These are phyloP conservation scores for Allophyes oxyacanthae DNA, from an alignment of 2,888 invertebrate genomes.

Conservation along the genomic window DNA sequence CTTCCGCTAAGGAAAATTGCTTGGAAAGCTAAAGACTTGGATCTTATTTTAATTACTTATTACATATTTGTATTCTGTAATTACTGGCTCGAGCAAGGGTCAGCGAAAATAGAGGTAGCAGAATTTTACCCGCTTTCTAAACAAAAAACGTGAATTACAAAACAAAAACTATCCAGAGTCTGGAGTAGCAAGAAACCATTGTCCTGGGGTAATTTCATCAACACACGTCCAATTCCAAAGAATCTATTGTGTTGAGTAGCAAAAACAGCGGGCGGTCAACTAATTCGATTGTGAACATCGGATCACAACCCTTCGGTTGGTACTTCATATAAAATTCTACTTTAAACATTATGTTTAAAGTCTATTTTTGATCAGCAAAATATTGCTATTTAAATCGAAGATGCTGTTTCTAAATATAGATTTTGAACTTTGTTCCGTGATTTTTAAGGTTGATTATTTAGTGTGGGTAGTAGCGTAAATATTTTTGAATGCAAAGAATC, in stretches of 20 bases:
- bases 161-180: conserved; percentile 8
- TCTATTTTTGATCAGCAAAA: conserved; percentile 18
- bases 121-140: too few species aligned
- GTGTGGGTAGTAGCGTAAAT: conserved; percentile 36
- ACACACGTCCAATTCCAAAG: conserved; percentile 70
- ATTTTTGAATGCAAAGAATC: conserved; percentile 69
- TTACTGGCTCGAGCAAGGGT: too few species aligned
- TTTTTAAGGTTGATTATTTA: conserved; percentile 14
- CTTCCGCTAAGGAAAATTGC: too few species aligned
- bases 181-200: conserved; percentile 51
- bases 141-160: background rate
- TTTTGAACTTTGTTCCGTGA: background rate
- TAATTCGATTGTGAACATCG: conserved; percentile 79
- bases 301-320: conserved; percentile 61
- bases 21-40: too few species aligned
- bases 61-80: too few species aligned
- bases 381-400: conserved; percentile 17
- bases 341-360: conserved; percentile 22
- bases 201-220: conserved; percentile 70
- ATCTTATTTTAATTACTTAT: too few species aligned
- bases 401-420: conserved; percentile 2
- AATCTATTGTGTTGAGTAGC: conserved; percentile 83
- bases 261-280: conserved; percentile 84
- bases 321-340: conserved; percentile 41
- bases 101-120: too few species aligned